These are phyloP conservation scores for Meloidogyne floridensis DNA, from an alignment of 1,140 invertebrate genomes.

Conservation along the genomic window DNA sequence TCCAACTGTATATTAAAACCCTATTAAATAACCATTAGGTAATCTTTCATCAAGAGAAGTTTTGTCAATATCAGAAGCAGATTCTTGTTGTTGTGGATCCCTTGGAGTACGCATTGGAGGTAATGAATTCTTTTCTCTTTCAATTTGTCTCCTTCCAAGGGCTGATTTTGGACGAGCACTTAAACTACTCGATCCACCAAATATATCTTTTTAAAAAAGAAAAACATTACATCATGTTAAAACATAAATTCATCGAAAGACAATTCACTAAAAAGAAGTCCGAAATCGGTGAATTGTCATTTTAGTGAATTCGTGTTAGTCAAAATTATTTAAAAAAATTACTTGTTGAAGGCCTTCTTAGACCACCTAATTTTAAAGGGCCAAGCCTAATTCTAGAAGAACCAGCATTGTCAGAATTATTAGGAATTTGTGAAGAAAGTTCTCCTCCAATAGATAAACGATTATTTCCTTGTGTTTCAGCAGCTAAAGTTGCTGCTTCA, in stretches of 20 bases:
- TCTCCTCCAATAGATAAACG: conserved; percentile 17
- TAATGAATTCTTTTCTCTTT: conserved; percentile 30
- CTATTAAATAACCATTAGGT: conserved; percentile 11
- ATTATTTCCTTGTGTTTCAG: conserved; percentile 8
- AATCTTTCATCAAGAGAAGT: conserved; percentile 10
- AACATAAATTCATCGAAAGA: too few species aligned
- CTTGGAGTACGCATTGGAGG: conserved; percentile 19
- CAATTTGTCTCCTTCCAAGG: conserved; percentile 13
- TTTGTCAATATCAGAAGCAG: neutral
- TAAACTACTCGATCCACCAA: conserved; percentile 13
- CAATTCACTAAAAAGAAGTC: neutral
- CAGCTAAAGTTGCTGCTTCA: conserved; percentile 18
- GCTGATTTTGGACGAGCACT: conserved; percentile 11
- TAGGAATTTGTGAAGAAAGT: neutral
- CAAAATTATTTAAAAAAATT: neutral
- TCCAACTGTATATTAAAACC: too few species aligned
- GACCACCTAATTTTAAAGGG: conserved; percentile 1
- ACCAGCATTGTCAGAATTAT: neutral
- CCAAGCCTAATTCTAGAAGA: conserved; percentile 16
- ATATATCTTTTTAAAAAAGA: neutral
- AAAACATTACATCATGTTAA: neutral
- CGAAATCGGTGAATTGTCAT: neutral
- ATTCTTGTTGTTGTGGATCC: conserved; percentile 6
- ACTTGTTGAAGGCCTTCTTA: conserved; percentile 7
- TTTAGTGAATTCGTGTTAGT: neutral